A percentile compares a stretch with the other conserved stretches of the same genome.
Evolutionary conservation across 2,797 vertebrate genomes (phyloP).

Genomic region (Chaenodraco wilsoni): DNA sequence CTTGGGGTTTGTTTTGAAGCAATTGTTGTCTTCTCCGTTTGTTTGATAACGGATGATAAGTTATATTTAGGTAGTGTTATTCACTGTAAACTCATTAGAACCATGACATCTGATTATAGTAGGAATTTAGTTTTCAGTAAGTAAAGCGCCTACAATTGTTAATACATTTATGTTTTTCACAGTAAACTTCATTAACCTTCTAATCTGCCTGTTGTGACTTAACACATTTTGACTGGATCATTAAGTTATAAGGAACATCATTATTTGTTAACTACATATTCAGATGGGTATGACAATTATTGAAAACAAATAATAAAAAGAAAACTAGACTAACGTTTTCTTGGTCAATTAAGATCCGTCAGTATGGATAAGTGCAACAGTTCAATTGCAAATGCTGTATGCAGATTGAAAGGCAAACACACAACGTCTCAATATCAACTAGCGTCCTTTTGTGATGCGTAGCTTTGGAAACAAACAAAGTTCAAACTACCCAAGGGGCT

Average conservation of each 20-base stretch:
- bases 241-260: not conserved
- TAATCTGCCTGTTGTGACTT: not conserved
- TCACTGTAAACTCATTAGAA: not conserved
- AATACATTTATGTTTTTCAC: not conserved
- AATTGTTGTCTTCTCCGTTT: not conserved
- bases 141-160: not conserved
- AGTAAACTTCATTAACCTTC: not conserved
- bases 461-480: constrained; percentile 46
- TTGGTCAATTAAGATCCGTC: constrained; percentile 35
- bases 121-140: not conserved
- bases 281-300: not conserved
- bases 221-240: not conserved
- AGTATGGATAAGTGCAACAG: constrained; percentile 31
- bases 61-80: not conserved
- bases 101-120: not conserved
- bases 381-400: constrained; percentile 58
- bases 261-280: not conserved
- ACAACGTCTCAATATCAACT: constrained; percentile 45
- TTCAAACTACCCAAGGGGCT: constrained; percentile 32
- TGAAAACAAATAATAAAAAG: constrained; percentile 6
- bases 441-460: constrained; percentile 29
- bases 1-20: not conserved
- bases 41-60: not conserved
- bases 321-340: not conserved
- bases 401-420: constrained; percentile 39